Percentiles rank a stretch among this genome's conserved stretches.
phyloP scores from a whole-genome alignment of 2,888 invertebrate species.

The Tineola bisselliella region DNA sequence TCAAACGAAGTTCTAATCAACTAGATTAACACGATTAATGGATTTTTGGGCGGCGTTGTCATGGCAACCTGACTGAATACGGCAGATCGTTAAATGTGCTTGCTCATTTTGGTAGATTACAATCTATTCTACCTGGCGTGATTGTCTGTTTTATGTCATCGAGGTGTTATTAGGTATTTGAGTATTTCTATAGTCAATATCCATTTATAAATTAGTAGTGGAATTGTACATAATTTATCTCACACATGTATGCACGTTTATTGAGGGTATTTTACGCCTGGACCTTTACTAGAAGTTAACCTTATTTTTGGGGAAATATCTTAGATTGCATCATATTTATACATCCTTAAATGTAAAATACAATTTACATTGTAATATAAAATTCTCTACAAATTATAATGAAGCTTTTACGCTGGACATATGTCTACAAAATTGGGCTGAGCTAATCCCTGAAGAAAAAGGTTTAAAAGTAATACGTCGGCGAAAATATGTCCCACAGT shows the following conservation, averaged over 20 bases:
- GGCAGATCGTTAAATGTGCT: neutral
- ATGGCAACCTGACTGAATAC: neutral
- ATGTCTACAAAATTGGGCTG: neutral
- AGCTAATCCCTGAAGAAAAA: neutral
- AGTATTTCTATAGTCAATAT: neutral
- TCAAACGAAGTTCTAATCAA: neutral
- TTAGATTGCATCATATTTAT: too few relatives aligned
- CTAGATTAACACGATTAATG: neutral
- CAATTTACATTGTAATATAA: too few relatives aligned
- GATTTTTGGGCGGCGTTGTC: neutral
- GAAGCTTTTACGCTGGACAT: neutral
- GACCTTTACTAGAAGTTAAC: too few relatives aligned
- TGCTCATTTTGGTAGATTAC: neutral
- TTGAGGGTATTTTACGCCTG: too few relatives aligned
- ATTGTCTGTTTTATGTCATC: neutral
- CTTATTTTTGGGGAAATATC: too few relatives aligned
- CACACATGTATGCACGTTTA: too few relatives aligned
- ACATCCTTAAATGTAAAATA: too few relatives aligned
- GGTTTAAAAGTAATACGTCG: neutral
- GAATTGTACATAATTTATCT: too few relatives aligned
- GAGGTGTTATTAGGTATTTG: neutral
- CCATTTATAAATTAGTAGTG: too few relatives aligned
- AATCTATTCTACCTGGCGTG: neutral
- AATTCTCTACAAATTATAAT: neutral
- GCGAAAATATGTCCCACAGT: neutral